These are phyloP conservation scores for Ascaphus truei DNA, from an alignment of 2,113 vertebrate species.

Conservation along the genomic window DNA sequence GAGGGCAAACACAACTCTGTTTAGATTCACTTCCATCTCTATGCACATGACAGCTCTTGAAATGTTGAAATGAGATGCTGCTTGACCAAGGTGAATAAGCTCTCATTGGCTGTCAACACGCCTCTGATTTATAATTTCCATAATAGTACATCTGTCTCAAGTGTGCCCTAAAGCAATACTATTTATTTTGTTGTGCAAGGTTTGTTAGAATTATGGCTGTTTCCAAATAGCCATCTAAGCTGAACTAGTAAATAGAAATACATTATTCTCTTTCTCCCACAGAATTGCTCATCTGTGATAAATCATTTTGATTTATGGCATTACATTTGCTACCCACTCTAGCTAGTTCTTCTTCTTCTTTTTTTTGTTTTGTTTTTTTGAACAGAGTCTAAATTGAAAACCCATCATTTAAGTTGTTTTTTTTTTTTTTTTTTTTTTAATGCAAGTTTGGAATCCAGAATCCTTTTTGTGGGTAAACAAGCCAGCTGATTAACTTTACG, in stretches of 20 bases:
- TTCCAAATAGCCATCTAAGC: not conserved
- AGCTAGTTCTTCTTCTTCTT: no score
- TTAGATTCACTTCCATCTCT: no score
- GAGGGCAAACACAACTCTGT: no score
- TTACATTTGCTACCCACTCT: not conserved
- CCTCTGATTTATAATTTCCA: not conserved
- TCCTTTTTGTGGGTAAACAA: no score
- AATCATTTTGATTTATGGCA: not conserved
- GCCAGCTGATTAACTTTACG: no score
- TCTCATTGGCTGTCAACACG: not conserved
- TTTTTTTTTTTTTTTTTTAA: no score
- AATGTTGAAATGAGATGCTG: not conserved
- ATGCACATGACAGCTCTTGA: no score
- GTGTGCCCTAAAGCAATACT: not conserved
- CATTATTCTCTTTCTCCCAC: not conserved
- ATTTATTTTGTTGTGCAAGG: not conserved
- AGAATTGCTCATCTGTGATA: not conserved
- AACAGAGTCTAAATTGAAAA: no score
- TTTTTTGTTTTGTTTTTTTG: no score
- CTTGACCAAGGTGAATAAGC: not conserved
- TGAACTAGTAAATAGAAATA: not conserved
- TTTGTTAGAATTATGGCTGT: not conserved
- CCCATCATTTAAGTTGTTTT: no score
- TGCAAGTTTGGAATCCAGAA: no score
- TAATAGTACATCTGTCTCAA: not conserved